Percentiles rank a stretch among this genome's conserved stretches.
Conservation (phyloP, 2,888 invertebrate species). For the Caenorhabditis sulstoni region DNA sequence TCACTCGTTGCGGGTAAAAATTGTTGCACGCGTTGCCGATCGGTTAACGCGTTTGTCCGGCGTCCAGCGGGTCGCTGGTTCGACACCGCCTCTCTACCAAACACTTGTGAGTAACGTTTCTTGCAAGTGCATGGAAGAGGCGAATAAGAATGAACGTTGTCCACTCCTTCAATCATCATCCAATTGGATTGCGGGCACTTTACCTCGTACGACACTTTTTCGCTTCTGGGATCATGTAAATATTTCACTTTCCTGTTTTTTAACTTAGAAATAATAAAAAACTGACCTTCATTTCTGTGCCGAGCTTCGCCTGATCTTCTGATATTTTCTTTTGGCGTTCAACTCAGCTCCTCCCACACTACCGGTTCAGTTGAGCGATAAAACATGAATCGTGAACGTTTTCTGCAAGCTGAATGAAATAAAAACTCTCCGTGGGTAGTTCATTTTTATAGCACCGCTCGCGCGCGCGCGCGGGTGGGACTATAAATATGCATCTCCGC, state of each 20-base stretch:
- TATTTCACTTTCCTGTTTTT: no score
- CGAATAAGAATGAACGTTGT: slow-evolving; percentile 44
- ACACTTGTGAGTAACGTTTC: slow-evolving; percentile 47
- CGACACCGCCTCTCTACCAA: slow-evolving; percentile 57
- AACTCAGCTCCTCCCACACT: no score
- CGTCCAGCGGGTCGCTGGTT: slow-evolving; percentile 9
- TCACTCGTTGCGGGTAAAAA: neutral
- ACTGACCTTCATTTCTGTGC: no score
- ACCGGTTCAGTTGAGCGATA: no score
- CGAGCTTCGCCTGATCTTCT: no score
- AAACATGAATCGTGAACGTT: no score
- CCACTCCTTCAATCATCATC: slow-evolving; percentile 51
- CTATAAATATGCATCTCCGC: no score
- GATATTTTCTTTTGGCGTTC: no score
- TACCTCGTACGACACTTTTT: slow-evolving; percentile 49
- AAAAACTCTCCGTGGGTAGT: no score
- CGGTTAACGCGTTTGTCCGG: slow-evolving; percentile 16
- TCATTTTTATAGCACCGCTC: no score
- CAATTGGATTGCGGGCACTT: slow-evolving; percentile 58
- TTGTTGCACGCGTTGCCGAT: slow-evolving; percentile 43
- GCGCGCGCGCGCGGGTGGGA: no score
- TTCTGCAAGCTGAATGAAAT: neutral
- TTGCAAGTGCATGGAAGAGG: slow-evolving; percentile 60
- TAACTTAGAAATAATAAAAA: no score
- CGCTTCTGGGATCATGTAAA: neutral